phyloP scores from a whole-genome alignment of 37 sponge, comb jelly and placozoan genomes.

The Tethya wilhelma region DNA sequence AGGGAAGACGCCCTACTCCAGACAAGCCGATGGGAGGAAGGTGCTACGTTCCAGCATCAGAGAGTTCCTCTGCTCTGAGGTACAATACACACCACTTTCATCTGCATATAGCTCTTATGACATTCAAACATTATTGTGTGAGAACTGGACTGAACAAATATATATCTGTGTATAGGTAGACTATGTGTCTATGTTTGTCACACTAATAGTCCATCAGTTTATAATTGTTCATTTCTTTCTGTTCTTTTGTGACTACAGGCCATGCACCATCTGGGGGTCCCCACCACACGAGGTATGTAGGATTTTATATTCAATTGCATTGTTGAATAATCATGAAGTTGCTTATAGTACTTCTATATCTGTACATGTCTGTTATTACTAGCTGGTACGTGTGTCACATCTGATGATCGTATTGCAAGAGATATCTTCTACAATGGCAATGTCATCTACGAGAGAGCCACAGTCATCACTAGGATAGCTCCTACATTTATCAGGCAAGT shows the following conservation, averaged over 20 bases:
- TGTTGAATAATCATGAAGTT: neutral
- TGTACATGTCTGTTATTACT: neutral
- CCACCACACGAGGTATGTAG: slow-evolving; percentile 86
- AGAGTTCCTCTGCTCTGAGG: slow-evolving; percentile 97
- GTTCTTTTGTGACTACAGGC: slow-evolving; percentile 56
- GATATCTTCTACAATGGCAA: slow-evolving; percentile 91
- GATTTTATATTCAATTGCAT: neutral
- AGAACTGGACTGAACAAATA: too few species aligned
- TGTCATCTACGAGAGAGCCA: slow-evolving; percentile 79
- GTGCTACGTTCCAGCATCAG: slow-evolving; percentile 93
- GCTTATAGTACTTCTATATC: neutral
- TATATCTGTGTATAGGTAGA: too few species aligned
- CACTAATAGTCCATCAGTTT: neutral
- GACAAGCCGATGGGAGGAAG: slow-evolving; percentile 94
- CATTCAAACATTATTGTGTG: too few species aligned
- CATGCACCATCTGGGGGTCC: slow-evolving; percentile 92
- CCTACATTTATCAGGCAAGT: slow-evolving; percentile 87
- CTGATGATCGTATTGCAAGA: slow-evolving; percentile 76
- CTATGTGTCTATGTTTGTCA: neutral
- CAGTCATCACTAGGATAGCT: slow-evolving; percentile 87
- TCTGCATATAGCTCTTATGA: too few species aligned
- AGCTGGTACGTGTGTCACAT: slow-evolving; percentile 93
- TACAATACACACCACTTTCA: too few species aligned
- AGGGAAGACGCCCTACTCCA: slow-evolving; percentile 93
- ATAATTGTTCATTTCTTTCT: neutral